Conservation (phyloP, 2,888 invertebrate genomes). For the Brachyptera putata region DNA sequence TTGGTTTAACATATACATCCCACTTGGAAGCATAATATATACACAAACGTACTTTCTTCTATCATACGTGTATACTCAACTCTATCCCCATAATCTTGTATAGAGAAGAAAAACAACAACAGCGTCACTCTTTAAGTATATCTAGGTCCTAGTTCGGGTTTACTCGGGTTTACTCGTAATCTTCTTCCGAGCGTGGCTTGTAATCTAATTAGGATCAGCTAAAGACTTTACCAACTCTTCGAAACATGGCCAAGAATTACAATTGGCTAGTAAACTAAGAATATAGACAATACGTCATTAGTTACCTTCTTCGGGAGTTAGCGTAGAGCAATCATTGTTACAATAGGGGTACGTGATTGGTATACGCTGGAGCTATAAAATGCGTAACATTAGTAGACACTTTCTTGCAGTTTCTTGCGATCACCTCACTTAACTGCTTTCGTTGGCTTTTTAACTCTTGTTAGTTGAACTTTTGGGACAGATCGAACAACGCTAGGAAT, state of each 20-base stretch:
- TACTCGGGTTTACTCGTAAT: background rate
- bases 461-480: too few species aligned
- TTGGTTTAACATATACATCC: too few species aligned
- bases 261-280: conserved; percentile 22
- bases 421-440: background rate
- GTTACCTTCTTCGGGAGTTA: too few species aligned
- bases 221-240: conserved; percentile 25
- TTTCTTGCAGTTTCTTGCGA: background rate
- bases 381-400: background rate
- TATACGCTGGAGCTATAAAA: too few species aligned
- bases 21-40: background rate
- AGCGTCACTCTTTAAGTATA: background rate
- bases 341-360: background rate
- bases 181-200: conserved; percentile 23
- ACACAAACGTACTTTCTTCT: background rate
- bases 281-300: conserved; percentile 17
- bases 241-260: conserved; percentile 26
- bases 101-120: background rate
- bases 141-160: background rate
- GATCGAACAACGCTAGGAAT: too few species aligned
- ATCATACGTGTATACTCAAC: background rate
- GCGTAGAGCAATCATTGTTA: too few species aligned
- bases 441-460: too few species aligned
- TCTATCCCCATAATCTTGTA: background rate
- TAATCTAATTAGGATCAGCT: conserved; percentile 31